Base-by-base conservation (phyloP, 2,797 vertebrate species). In the Phrynocephalus guinanensis region DNA sequence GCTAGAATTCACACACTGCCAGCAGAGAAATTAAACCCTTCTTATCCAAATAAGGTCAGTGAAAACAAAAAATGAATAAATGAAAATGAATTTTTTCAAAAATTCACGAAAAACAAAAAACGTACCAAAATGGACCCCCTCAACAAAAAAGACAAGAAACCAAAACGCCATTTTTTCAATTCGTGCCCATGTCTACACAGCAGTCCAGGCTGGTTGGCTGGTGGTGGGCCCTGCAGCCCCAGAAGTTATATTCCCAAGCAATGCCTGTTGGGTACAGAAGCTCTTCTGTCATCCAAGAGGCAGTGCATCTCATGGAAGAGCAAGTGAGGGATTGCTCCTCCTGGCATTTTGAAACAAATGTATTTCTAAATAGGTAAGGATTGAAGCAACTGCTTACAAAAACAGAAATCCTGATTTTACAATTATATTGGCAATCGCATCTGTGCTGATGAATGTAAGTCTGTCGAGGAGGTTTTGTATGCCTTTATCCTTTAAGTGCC, bases 401-500 rank as follows among this genome's bases (percentile, higher is more conserved):
- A 91, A 84, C 13, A 71, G 33, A 86, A 66, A 75, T 86, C 52
- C 75, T 60, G 91, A 88, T 88, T 91, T 92, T 77, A 75, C 88
- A 88, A 66, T 88, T 66, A 77, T 82, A 86, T 85, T 90, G 87
- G 83, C 76, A 86, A 71, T 63, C 83, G 8, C 86, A 44, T 26
- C 16, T 83, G 91, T 48, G 84, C 38, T 85, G 22, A 88, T 33
- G 79, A 80, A 91, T 87, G 89, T 86, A 78, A 88, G 89, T 91
- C 87, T 79, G 86, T 73, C 87, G 85, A 16, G n/a, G 26, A 90
- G 44, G 81, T 30, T 89, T 82, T 60, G 73, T 33, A 91, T 84
- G 89, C 86, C 87, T 90, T 83, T 78, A 87, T 79, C 83, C 88
- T 92, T 88, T 90, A 89, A 90, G 77, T 90, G 79, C 85, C 67